A percentile compares a stretch with the other conserved stretches of the same genome.
Conservation (phyloP, 2,113 vertebrate species). For the Calyptomena viridis region DNA sequence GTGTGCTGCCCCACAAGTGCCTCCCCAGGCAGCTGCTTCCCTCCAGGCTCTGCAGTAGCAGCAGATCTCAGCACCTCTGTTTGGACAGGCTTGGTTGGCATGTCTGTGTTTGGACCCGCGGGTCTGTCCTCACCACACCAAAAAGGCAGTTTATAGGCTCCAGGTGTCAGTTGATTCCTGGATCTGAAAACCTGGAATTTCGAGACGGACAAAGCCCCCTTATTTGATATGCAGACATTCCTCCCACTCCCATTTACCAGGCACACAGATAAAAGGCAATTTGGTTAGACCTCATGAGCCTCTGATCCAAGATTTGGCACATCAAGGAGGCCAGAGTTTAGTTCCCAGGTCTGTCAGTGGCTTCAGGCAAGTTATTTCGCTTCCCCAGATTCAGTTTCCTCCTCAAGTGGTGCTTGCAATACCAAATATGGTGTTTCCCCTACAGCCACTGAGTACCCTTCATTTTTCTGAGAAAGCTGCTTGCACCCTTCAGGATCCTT, state of each 20-base stretch:
- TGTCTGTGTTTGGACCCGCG: fast-evolving
- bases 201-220: background rate
- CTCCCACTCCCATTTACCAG: constrained; percentile 11
- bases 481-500: background rate
- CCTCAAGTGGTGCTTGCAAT: background rate
- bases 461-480: background rate
- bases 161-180: background rate
- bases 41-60: background rate
- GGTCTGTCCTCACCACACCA: background rate
- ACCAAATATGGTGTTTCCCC: background rate
- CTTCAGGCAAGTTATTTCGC: constrained; percentile 46
- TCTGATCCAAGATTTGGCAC: constrained; percentile 32
- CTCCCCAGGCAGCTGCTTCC: background rate
- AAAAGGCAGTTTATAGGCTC: background rate
- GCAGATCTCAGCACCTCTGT: background rate
- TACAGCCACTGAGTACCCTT: background rate
- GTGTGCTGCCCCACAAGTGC: background rate
- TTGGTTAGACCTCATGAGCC: constrained; percentile 30
- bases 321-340: constrained; percentile 7
- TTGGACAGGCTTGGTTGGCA: background rate
- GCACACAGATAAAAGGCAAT: constrained; percentile 21
- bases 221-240: constrained; percentile 14
- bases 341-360: constrained; percentile 35
- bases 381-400: background rate
- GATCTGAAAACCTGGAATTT: constrained; percentile 45